These are phyloP conservation scores for Lasioglossum villosulum DNA, from an alignment of 2,888 invertebrate species.

Conservation along the genomic window DNA sequence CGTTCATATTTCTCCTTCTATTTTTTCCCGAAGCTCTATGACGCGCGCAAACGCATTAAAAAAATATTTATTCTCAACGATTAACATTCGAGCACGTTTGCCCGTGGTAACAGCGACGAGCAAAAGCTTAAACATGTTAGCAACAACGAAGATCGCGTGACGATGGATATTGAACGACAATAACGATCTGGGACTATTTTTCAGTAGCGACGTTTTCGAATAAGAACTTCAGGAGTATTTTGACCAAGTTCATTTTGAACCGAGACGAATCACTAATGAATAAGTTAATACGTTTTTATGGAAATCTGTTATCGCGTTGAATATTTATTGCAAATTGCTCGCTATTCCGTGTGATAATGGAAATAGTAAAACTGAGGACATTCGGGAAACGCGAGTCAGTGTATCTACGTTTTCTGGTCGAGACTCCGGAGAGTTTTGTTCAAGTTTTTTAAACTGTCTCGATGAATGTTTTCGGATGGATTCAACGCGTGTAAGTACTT, in stretches of 20 bases:
- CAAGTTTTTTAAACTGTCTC: neutral
- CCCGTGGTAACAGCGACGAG: neutral
- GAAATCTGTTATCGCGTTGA: neutral
- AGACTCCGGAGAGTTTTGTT: neutral
- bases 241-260: neutral
- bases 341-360: neutral
- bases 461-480: neutral
- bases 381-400: neutral
- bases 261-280: neutral
- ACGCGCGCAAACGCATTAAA: neutral
- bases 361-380: neutral
- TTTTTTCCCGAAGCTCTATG: neutral
- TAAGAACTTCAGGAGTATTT: neutral
- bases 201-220: neutral
- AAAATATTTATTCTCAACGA: neutral
- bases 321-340: conserved; percentile 1
- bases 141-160: neutral
- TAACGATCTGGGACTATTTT: neutral
- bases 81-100: neutral
- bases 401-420: neutral
- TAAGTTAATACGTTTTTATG: neutral
- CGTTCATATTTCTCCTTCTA: too few relatives aligned
- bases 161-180: neutral
- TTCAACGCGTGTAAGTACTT: neutral
- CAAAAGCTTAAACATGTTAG: neutral